These are phyloP conservation scores for Elysia crispata DNA, from an alignment of 2,888 invertebrate species.

Conservation along the genomic window DNA sequence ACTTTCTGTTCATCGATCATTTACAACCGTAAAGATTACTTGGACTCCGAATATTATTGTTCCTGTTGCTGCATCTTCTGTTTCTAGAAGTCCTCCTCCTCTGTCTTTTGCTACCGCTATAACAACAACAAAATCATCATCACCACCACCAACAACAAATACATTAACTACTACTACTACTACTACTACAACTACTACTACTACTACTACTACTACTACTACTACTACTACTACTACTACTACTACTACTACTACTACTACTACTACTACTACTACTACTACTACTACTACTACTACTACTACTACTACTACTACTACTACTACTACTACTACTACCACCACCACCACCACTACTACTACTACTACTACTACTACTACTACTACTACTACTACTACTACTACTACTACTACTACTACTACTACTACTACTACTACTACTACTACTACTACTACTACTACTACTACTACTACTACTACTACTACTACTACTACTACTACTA, in stretches of 20 bases:
- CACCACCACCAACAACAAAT: too few relatives aligned
- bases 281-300: constrained; percentile 28
- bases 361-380: constrained; percentile 22
- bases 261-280: constrained; percentile 28
- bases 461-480: constrained; percentile 26
- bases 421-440: constrained; percentile 28
- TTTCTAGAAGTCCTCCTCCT: too few relatives aligned
- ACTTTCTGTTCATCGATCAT: too few relatives aligned
- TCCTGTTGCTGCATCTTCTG: too few relatives aligned
- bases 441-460: constrained; percentile 28
- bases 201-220: constrained; percentile 18
- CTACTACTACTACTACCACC: constrained; percentile 22
- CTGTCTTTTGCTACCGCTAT: too few relatives aligned
- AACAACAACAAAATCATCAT: too few relatives aligned
- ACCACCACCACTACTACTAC: neutral
- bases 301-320: constrained; percentile 24
- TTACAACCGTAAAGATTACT: too few relatives aligned
- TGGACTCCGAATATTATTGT: too few relatives aligned
- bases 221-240: neutral
- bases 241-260: constrained; percentile 16
- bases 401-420: constrained; percentile 5
- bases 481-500: constrained; percentile 28
- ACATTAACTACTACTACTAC: too few relatives aligned
- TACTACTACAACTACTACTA: neutral
- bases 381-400: neutral